These are phyloP conservation scores for Arenicola marina DNA, from an alignment of 2,888 invertebrate species.

Conservation along the genomic window DNA sequence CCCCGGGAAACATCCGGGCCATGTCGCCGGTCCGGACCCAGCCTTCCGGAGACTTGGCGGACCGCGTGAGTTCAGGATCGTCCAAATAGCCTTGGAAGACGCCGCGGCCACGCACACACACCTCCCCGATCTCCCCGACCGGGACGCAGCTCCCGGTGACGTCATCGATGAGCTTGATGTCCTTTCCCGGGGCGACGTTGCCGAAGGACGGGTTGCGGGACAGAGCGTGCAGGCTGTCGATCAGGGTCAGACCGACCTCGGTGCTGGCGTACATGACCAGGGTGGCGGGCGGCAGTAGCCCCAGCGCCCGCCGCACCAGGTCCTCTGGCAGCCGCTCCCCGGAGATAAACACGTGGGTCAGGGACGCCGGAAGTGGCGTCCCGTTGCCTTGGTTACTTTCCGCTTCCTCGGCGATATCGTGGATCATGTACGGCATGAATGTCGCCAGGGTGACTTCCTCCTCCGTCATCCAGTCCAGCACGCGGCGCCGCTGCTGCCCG, in stretches of 20 bases:
- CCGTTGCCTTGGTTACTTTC: too few species aligned
- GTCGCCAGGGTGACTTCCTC: background rate
- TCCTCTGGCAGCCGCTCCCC: too few species aligned
- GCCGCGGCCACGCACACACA: conserved; percentile 64
- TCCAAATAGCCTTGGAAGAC: background rate
- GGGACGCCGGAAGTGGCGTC: too few species aligned
- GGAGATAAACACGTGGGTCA: too few species aligned
- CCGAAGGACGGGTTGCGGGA: too few species aligned
- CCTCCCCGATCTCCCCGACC: conserved; percentile 74
- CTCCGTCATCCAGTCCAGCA: background rate
- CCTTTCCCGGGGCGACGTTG: too few species aligned
- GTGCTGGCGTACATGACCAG: too few species aligned
- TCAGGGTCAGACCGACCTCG: too few species aligned
- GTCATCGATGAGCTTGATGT: too few species aligned
- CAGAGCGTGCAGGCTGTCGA: too few species aligned
- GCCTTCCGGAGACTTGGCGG: background rate
- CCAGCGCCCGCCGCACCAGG: too few species aligned
- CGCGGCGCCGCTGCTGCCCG: background rate
- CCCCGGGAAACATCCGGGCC: background rate
- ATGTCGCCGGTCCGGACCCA: background rate
- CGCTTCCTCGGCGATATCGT: background rate
- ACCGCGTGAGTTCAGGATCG: background rate
- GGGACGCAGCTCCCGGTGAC: conserved; percentile 70
- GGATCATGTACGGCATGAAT: background rate
- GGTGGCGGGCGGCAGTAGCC: too few species aligned